phyloP scores from a whole-genome alignment of 2,113 vertebrate genomes.

The Formicarius rufipectus region DNA sequence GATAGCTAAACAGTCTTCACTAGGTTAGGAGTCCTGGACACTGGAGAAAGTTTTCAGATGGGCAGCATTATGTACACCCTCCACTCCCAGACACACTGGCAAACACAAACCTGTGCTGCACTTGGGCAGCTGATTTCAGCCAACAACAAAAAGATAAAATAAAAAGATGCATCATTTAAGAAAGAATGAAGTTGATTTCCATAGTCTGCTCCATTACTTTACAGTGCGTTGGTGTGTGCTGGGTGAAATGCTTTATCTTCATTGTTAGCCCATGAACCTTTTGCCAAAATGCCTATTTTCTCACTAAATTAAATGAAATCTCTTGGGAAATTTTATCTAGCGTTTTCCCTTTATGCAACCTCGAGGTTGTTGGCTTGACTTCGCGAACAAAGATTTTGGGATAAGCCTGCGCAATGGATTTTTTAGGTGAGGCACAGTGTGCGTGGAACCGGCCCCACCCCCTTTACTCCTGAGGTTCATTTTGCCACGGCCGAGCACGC shows the following conservation, averaged over 20 bases:
- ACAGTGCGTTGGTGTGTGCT: not conserved
- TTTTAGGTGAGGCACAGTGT: too few species aligned
- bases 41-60: not conserved
- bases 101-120: not conserved
- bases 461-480: too few species aligned
- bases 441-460: too few species aligned
- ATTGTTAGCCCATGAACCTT: not conserved
- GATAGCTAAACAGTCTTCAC: not conserved
- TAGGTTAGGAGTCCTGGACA: not conserved
- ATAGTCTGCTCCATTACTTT: not conserved
- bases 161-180: not conserved
- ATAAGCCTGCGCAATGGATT: too few species aligned
- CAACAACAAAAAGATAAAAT: not conserved
- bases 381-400: too few species aligned
- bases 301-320: not conserved
- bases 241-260: not conserved
- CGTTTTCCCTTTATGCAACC: not conserved
- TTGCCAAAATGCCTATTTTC: not conserved
- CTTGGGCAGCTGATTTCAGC: not conserved
- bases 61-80: not conserved
- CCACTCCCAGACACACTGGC: not conserved
- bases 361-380: too few species aligned
- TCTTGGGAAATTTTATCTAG: not conserved
- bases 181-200: not conserved
- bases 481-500: too few species aligned